Evolutionary conservation across 2,113 vertebrate genomes (phyloP).

Genomic region (Gallinago jamesoni): DNA sequence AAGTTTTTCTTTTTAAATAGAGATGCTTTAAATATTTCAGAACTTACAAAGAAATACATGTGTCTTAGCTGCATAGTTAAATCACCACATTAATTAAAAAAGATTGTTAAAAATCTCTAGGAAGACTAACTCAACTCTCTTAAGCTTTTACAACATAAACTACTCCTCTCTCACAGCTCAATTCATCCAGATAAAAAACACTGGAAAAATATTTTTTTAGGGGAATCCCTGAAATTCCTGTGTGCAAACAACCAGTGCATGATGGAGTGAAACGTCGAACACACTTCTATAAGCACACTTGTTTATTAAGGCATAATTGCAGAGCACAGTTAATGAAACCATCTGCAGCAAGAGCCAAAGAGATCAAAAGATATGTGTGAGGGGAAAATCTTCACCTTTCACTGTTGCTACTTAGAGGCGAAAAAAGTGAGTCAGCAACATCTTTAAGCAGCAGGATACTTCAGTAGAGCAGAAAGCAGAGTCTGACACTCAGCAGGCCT

Average conservation of each 20-base stretch:
- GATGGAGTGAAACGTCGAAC: not conserved
- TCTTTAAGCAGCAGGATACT: not conserved
- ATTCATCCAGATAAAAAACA: not conserved
- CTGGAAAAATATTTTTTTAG: not conserved
- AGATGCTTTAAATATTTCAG: not conserved
- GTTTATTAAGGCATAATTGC: not conserved
- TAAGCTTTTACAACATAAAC: not conserved
- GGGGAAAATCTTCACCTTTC: not conserved
- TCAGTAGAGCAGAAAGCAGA: not conserved
- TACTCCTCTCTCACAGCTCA: not conserved
- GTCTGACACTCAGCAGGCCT: not conserved
- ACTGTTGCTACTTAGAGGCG: not conserved
- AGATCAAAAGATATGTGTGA: not conserved
- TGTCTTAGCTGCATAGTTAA: not conserved
- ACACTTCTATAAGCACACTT: not conserved
- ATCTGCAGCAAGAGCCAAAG: not conserved
- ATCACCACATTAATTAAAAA: not conserved
- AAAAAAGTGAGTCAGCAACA: not conserved
- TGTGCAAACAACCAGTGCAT: not conserved
- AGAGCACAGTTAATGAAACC: not conserved
- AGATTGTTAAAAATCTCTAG: not conserved
- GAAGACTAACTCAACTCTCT: not conserved
- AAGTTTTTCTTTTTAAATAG: not conserved
- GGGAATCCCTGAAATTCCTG: not conserved
- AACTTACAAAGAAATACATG: not conserved